Conservation (phyloP, 2,888 invertebrate species). For the Notodonta ziczac region DNA sequence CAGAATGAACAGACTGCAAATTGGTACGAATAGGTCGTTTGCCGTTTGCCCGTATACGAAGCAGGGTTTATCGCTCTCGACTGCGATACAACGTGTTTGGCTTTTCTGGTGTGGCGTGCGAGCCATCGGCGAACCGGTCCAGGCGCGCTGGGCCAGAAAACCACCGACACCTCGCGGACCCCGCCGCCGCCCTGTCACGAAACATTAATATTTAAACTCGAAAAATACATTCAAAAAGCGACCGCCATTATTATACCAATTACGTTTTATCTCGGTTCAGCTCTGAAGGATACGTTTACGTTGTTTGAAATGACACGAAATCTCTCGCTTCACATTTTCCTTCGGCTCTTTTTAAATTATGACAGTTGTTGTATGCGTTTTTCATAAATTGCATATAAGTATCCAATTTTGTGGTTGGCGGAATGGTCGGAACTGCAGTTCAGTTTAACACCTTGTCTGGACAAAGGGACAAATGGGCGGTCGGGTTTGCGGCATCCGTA, state of each 20-base stretch:
- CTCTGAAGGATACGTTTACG: slow-evolving; percentile 49
- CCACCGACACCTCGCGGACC: slow-evolving; percentile 77
- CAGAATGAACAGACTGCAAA: slow-evolving; percentile 61
- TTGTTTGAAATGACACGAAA: slow-evolving; percentile 52
- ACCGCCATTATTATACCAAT: slow-evolving; percentile 71
- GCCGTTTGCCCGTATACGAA: slow-evolving; percentile 68
- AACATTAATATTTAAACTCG: slow-evolving; percentile 79
- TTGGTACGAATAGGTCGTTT: slow-evolving; percentile 76
- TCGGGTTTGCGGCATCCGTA: slow-evolving; percentile 60
- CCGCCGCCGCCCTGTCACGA: slow-evolving; percentile 77
- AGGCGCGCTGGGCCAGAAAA: slow-evolving; percentile 81
- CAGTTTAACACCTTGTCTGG: slow-evolving; percentile 72
- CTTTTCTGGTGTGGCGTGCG: slow-evolving; percentile 72
- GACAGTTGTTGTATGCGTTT: slow-evolving; percentile 45
- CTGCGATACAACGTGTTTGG: slow-evolving; percentile 70
- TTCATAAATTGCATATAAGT: slow-evolving; percentile 43
- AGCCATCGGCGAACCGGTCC: slow-evolving; percentile 76
- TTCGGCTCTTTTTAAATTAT: slow-evolving; percentile 46
- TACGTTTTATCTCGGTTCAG: slow-evolving; percentile 55
- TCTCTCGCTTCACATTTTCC: slow-evolving; percentile 39
- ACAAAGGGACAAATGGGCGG: slow-evolving; percentile 72
- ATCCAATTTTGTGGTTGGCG: slow-evolving; percentile 54
- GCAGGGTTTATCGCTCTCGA: slow-evolving; percentile 77
- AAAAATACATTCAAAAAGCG: slow-evolving; percentile 67
- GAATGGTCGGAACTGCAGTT: slow-evolving; percentile 52